A percentile compares a stretch with the other conserved stretches of the same genome.
Evolutionary conservation across 2,113 vertebrate species (phyloP).

Genomic region (Xyliphius kryptos): DNA sequence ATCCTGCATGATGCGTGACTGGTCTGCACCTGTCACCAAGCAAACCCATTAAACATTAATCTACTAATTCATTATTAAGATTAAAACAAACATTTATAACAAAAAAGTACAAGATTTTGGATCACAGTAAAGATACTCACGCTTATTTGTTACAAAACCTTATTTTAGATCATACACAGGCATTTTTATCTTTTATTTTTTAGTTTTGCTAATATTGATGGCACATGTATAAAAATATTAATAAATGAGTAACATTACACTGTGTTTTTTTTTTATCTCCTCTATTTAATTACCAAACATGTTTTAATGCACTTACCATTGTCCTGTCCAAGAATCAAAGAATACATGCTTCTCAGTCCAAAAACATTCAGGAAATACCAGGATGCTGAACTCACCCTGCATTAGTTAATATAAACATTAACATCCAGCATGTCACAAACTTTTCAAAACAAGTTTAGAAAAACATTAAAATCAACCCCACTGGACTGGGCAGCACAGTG

Average conservation of each 20-base stretch:
- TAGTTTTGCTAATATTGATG: too few species aligned
- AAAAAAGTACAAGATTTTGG: constrained; percentile 4
- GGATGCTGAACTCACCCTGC: constrained; percentile 96
- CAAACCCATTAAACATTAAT: too few species aligned
- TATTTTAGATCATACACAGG: constrained; percentile 2
- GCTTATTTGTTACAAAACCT: too few species aligned
- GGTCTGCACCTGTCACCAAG: constrained; percentile 78
- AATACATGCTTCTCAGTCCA: constrained; percentile 98
- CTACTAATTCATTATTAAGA: too few species aligned
- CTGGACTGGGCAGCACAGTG: too few species aligned
- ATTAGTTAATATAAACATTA: too few species aligned
- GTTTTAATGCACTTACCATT: constrained; percentile 71
- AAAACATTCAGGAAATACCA: constrained; percentile 99
- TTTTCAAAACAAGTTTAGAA: too few species aligned
- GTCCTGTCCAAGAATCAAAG: constrained; percentile 93
- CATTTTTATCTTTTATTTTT: background rate
- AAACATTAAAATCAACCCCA: too few species aligned
- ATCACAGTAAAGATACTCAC: too few species aligned
- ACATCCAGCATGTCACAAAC: too few species aligned
- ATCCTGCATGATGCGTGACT: constrained; percentile 97
- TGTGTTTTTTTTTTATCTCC: too few species aligned
- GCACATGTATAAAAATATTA: background rate
- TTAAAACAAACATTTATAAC: background rate
- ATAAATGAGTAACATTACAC: background rate
- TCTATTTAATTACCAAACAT: too few species aligned